Base-by-base conservation (phyloP, 2,888 invertebrate species). In the Prosapia bicincta region DNA sequence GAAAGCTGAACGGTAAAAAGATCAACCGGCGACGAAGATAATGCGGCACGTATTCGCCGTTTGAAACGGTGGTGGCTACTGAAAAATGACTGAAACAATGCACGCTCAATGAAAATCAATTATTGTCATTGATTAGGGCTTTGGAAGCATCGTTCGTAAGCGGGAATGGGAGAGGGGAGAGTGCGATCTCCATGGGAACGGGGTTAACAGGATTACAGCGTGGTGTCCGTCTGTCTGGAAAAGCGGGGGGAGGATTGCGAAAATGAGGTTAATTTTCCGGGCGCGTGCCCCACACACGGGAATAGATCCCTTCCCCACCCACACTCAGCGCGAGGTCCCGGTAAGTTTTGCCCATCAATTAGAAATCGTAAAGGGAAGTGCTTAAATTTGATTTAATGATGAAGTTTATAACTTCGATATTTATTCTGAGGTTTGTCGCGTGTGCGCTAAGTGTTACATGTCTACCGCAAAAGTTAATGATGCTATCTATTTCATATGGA, bases 231-330 rank as follows among this genome's bases (percentile, higher is more conserved):
- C 54, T 54, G 54, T 54, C 54, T 54, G 54, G 54, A 20, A 6
- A 3, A 9, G 20, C 5, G 54, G 54, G 2, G 38, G 38, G 38
- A 38, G 54, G 38, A 54, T 54, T 54, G 54, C 20, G 3, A 54
- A 54, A 54, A 54, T 54, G 54, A 54, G 54, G 54, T 54, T 54
- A 54, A 54, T 54, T 54, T 54, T 54, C 54, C 54, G 54, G 54
- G 54, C 54, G 54, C 54, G 54, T 54, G 54, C 54, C 54, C 54
- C 54, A 54, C 54, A 54, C 54, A 54, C 54, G 54, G 54, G 54
- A 20, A 54, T 20, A 20, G 3, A 54, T 20, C 38, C 38, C 13
- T 54, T 20, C 13, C n/a, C 20, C 20, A 5, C 54, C 54, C 20
- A 54, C 54, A 6, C 3, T 3, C 6, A 2, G 20, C 20, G n/a